Conservation (phyloP, 2,888 invertebrate species). For the Nezara viridula region DNA sequence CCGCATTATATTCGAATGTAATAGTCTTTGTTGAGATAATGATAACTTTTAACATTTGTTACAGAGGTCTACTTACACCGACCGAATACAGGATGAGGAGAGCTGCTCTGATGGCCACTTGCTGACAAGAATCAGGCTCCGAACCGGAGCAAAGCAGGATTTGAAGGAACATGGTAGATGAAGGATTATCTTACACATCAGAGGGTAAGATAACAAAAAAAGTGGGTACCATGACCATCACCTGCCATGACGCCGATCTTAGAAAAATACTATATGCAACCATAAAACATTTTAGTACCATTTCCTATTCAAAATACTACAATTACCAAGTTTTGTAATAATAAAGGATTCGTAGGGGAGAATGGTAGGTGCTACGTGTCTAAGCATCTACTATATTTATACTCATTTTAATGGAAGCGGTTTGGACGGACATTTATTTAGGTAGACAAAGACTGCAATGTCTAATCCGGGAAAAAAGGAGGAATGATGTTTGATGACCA, state of each 20-base stretch:
- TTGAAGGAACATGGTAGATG: not conserved
- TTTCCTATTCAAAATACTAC: not conserved
- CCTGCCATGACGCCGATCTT: not conserved
- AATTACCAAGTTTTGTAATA: not conserved
- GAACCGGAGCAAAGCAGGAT: constrained; percentile 31
- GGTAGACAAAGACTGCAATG: not conserved
- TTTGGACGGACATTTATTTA: not conserved
- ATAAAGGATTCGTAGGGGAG: not conserved
- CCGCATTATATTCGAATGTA: too few species aligned
- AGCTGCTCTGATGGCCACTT: constrained; percentile 67
- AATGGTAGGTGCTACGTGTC: not conserved
- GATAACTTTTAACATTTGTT: constrained; percentile 64
- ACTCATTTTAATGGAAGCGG: not conserved
- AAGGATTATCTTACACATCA: not conserved
- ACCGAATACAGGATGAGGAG: constrained; percentile 79
- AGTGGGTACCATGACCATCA: not conserved
- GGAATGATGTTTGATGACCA: too few species aligned
- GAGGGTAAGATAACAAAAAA: too few species aligned
- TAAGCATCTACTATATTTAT: not conserved
- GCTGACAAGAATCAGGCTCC: constrained; percentile 63
- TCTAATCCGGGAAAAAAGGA: not conserved
- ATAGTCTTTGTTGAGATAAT: not conserved
- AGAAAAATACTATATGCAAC: not conserved
- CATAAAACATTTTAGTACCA: not conserved
- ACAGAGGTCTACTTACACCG: constrained; percentile 79